These are phyloP conservation scores for Nomada lathburiana DNA, from an alignment of 2,888 invertebrate genomes.

Conservation along the genomic window DNA sequence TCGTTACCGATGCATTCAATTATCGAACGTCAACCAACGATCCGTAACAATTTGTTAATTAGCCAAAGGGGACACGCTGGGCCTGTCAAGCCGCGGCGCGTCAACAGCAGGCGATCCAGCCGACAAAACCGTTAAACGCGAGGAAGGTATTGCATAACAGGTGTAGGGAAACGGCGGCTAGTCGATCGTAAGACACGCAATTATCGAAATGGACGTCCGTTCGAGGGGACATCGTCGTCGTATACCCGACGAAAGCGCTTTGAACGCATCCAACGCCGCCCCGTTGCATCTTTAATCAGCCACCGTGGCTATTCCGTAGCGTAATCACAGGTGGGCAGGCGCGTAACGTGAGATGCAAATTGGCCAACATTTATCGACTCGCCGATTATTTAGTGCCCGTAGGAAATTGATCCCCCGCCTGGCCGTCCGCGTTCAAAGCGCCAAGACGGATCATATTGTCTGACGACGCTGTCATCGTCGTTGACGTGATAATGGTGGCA, in stretches of 20 bases:
- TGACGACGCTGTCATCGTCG: neutral
- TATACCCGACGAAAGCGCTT: constrained; percentile 28
- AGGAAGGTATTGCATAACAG: neutral
- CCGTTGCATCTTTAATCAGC: constrained; percentile 57
- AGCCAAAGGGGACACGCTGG: neutral
- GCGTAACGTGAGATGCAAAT: constrained; percentile 59
- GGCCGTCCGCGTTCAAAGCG: constrained; percentile 12
- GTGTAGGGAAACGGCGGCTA: neutral
- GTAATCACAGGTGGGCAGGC: constrained; percentile 47
- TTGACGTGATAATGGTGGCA: neutral
- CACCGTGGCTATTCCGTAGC: constrained; percentile 31
- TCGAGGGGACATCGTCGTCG: neutral
- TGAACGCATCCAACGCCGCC: constrained; percentile 21
- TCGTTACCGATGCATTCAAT: neutral
- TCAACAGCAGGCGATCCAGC: neutral
- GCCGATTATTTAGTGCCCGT: constrained; percentile 51
- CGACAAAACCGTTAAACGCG: constrained; percentile 6
- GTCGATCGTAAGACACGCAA: constrained; percentile 42
- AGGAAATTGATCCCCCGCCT: constrained; percentile 33
- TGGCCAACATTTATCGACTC: constrained; percentile 49
- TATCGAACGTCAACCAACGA: constrained; percentile 13
- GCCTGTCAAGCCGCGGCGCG: neutral
- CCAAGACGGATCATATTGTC: constrained; percentile 10
- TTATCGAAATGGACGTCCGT: constrained; percentile 45
- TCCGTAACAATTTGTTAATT: constrained; percentile 22